Evolutionary conservation across 2,113 vertebrate genomes (phyloP).

Genomic region (Brienomyrus brachyistius): DNA sequence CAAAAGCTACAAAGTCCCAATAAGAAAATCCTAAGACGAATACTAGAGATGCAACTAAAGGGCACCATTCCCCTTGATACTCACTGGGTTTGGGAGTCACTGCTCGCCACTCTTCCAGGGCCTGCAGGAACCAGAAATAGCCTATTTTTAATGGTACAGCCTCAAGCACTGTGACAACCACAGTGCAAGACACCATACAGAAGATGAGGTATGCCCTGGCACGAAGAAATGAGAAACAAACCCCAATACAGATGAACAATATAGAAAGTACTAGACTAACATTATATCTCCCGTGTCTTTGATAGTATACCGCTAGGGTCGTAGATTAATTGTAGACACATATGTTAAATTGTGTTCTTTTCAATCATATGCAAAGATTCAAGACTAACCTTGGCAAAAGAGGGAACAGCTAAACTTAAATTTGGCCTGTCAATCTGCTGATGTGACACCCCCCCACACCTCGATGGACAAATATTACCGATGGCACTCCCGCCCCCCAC

Average conservation of each 20-base stretch:
- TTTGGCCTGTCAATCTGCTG: background rate
- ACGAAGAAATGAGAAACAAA: background rate
- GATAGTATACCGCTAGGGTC: background rate
- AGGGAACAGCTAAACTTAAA: background rate
- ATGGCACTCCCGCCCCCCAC: background rate
- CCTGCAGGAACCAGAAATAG: constrained; percentile 35
- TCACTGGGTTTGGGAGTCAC: constrained; percentile 41
- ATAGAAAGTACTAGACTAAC: background rate
- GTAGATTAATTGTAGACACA: background rate
- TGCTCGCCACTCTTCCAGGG: constrained; percentile 49
- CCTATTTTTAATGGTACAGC: background rate
- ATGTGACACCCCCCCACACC: background rate
- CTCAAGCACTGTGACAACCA: background rate
- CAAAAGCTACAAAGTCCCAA: background rate
- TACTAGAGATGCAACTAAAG: background rate
- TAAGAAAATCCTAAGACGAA: background rate
- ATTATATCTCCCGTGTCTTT: background rate
- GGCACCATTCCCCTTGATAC: constrained; percentile 6
- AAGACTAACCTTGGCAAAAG: background rate
- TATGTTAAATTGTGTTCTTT: too few species aligned
- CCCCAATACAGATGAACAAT: background rate
- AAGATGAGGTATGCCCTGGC: background rate
- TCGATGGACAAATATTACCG: background rate
- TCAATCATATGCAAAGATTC: background rate
- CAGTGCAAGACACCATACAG: background rate